Evolutionary conservation across 2,797 vertebrate species (phyloP), one percentile per base, ranked within the genome.

Genomic region (Mycteria americana): DNA sequence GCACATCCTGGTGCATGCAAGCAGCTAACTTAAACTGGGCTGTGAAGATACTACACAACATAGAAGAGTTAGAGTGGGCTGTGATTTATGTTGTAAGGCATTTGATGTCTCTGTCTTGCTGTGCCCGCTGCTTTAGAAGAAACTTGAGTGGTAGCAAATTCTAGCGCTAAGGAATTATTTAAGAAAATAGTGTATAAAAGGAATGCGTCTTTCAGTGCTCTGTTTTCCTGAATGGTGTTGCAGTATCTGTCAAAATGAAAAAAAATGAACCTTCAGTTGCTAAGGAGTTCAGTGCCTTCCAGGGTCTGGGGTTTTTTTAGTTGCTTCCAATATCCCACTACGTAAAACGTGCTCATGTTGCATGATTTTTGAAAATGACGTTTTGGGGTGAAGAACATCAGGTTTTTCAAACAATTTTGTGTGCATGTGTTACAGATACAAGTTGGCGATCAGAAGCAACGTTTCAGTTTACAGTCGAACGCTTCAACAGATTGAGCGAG

Each of bases 401-500:
- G 10, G 4, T 57, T 43, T 87, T 83, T 63, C 77, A 53, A 24
- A 37, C 68, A n/a, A 7, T 6, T 51, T 8, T 53, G 8, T 88
- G 12, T 91, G 7, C 89, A 7, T 96, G 43, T 93, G 84, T 98
- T 96, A 51, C 98, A 99, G 99, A 99, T 96, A 99, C 99, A 84
- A 99, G 99, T 86, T 99, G 99, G 99, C 98, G 99, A 89, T 99
- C 99, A 11, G 99, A 99, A 98, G 99, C 99, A 22, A 99, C 99
- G 3, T 99, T 99, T 98, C 99, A 99, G 97, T 99, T 99, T 82
- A 99, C 99, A 68, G 99, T 99, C 3, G 99, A 99, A 94, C 99
- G 99, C 92, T 99, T 99, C 98, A 99, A 99, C 97, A 99, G 99
- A 90, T 98, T 99, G 96, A 99, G 99, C 18, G 99, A 99, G 98